These are phyloP conservation scores for Beris morrisii DNA, from an alignment of 2,888 invertebrate species.

Conservation along the genomic window DNA sequence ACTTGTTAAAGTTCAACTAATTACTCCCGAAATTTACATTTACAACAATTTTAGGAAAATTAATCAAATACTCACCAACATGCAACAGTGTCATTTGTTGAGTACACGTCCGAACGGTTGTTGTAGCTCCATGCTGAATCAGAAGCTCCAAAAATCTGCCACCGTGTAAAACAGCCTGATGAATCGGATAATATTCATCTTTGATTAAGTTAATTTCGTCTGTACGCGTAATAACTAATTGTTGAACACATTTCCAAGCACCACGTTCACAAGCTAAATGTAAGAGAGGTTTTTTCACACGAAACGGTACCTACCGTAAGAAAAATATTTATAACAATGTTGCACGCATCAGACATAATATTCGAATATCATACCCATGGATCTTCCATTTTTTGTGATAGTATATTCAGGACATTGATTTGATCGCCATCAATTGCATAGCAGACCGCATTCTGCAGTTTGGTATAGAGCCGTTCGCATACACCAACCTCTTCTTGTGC, in stretches of 20 bases:
- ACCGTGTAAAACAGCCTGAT: slow-evolving; percentile 73
- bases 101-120: slow-evolving; percentile 68
- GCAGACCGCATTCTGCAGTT: slow-evolving; percentile 70
- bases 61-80: slow-evolving; percentile 55
- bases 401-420: slow-evolving; percentile 66
- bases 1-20: too few species aligned
- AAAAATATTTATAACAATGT: not conserved
- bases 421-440: slow-evolving; percentile 75
- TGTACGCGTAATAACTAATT: slow-evolving; percentile 64
- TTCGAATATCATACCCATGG: slow-evolving; percentile 60
- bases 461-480: slow-evolving; percentile 57
- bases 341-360: slow-evolving; percentile 13
- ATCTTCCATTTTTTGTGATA: slow-evolving; percentile 69
- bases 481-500: slow-evolving; percentile 60
- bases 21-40: too few species aligned
- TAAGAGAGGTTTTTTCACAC: slow-evolving; percentile 64
- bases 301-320: slow-evolving; percentile 56
- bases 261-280: slow-evolving; percentile 72
- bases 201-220: slow-evolving; percentile 72
- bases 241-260: slow-evolving; percentile 72
- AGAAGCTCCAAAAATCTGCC: slow-evolving; percentile 68
- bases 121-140: slow-evolving; percentile 69
- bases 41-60: not conserved
- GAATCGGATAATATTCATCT: slow-evolving; percentile 78
- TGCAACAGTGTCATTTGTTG: slow-evolving; percentile 72